Base-by-base conservation (phyloP, 1,140 invertebrate species). In the Lanistes nyassanus region DNA sequence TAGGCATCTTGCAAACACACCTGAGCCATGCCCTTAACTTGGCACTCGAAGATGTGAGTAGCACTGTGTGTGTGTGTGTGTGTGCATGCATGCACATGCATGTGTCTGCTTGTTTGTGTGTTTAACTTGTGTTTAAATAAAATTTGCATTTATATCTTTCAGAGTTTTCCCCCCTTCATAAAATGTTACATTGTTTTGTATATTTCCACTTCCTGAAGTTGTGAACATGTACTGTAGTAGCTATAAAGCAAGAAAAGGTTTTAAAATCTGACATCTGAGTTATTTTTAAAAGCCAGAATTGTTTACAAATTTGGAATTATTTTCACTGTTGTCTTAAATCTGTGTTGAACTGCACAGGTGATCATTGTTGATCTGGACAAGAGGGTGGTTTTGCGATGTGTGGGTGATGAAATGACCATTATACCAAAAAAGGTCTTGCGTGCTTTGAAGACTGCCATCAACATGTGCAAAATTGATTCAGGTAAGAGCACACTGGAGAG, bases 301-400 rank as follows among this genome's bases (percentile, higher is more conserved):
- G n/a, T n/a, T n/a, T n/a, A n/a, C n/a, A n/a, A n/a, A n/a, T n/a
- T n/a, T n/a, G n/a, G 2, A 47, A 67, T 75, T 16, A 58, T 55
- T 36, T 53, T 23, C 0, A 9, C 4, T 5, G 7, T 42, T 47
- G 64, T 56, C 2, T 77, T 58, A 72, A 68, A 26, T 77, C 80
- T 77, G 80, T 80, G 74, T 74, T 68, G 74, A 5, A 60, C 11
- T 31, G 1, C 34, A 11, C 80, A 93, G 92, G 91, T 92, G 13
- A 90, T 94, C 53, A 91, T 93, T 37, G 91, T 94, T 37, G 92
- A 94, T 88, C 83, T 94, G 58, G 92, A 94, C 83, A 89, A 90
- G 67, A 89, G 90, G 70, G 84, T 86, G 75, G 85, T 93, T 42
- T 42, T 93, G 5, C 85, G 88, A 66, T 87, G 88, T 65, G 89